These are phyloP conservation scores for Parnassius smintheus DNA, from an alignment of 2,888 invertebrate genomes.

Conservation along the genomic window DNA sequence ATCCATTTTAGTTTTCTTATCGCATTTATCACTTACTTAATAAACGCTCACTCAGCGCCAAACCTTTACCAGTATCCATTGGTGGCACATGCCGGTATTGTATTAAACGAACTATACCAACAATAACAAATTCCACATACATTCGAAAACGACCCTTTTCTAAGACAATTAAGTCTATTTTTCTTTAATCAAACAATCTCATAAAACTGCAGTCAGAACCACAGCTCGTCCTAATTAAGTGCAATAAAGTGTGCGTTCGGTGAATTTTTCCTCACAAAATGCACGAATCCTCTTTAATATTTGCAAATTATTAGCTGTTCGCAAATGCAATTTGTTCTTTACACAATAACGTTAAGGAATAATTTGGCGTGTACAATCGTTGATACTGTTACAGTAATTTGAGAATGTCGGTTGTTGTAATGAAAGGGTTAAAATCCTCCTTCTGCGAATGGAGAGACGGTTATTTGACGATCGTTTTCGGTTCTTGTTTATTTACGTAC, in stretches of 20 bases:
- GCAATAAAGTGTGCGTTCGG: conserved; percentile 45
- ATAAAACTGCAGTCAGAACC: conserved; percentile 25
- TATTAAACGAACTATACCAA: conserved; percentile 42
- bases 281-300: conserved; percentile 5
- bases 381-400: conserved; percentile 2
- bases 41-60: conserved; percentile 36
- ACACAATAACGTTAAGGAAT: conserved; percentile 1
- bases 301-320: not conserved
- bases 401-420: conserved; percentile 3
- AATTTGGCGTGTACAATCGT: conserved; percentile 2
- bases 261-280: conserved; percentile 34
- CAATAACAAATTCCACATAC: conserved; percentile 28
- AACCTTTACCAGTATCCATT: conserved; percentile 41
- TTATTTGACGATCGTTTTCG: conserved; percentile 6
- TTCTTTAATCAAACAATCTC: not conserved
- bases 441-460: conserved; percentile 10
- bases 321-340: conserved; percentile 27
- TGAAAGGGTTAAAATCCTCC: not conserved
- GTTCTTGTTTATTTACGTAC: conserved; percentile 3
- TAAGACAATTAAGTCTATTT: conserved; percentile 9
- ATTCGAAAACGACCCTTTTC: conserved; percentile 25
- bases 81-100: conserved; percentile 48
- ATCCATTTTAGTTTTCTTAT: not conserved
- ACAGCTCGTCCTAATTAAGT: conserved; percentile 45
- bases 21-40: conserved; percentile 9